Evolutionary conservation across 2,888 invertebrate species (phyloP), one percentile per base, ranked within the genome.

Genomic region (Epicampocera succincta): DNA sequence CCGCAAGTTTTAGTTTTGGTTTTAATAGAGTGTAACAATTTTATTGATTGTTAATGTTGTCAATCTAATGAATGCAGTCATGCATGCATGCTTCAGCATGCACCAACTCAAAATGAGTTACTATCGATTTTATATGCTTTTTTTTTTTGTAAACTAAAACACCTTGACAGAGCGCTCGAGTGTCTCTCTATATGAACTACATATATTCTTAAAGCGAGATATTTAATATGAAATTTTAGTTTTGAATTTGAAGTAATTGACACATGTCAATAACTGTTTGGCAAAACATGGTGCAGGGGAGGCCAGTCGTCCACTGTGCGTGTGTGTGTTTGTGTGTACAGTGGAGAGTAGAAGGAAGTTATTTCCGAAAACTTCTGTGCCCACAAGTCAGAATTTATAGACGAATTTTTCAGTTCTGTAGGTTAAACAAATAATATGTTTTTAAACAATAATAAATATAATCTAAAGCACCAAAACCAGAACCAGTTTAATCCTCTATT

Each of bases 1-100:
- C 5, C 42, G 8, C 13, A n/a, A 52, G 6, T 50, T 71, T 17
- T 6, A 5, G 17, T 50, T 40, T 25, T n/a, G n/a, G n/a, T n/a
- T 60, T 46, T 25, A 17, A 40, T 38, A 17, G 3, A 48, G 2
- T 38, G 8, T 48, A 17, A 33, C n/a, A 38, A 29, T n/a, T 52
- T 54, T 38, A 63, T 73, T 46, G 54, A 33, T 38, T 56, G 38
- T 46, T 3, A 42, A 54, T 44, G 1, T 46, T 19, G 12, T 33
- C 29, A 21, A 46, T 56, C 54, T 21, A 74, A 44, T 73, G 38
- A 54, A 74, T 56, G 29, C 52, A 68, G 21, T 60, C 52, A 75
- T 46, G 33, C 50, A 68, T 58, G 66, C 60, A 75, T 74, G 58
- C 63, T 33, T 50, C 58, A 56, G 29, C 17, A 52, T 44, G 42